Evolutionary conservation across 1,140 invertebrate species (phyloP).

Genomic region (Drosophila rhopaloa): DNA sequence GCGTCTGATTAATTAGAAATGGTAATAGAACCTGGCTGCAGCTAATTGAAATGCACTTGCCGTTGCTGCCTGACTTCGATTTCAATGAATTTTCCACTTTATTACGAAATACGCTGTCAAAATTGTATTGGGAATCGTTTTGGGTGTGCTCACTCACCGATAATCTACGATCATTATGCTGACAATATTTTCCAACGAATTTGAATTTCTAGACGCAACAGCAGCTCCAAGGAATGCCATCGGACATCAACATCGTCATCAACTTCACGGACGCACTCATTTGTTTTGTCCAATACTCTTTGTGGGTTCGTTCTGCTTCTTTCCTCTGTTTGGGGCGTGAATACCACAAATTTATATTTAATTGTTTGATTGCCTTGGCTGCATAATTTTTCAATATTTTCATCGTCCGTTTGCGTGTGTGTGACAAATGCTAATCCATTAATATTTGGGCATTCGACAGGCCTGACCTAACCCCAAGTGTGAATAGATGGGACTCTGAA

Average conservation of each 20-base stretch:
- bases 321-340: slow-evolving; percentile 56
- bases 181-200: slow-evolving; percentile 83
- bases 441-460: slow-evolving; percentile 63
- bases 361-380: slow-evolving; percentile 68
- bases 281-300: slow-evolving; percentile 27
- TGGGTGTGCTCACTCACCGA: slow-evolving; percentile 46
- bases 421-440: slow-evolving; percentile 78
- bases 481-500: slow-evolving; percentile 50
- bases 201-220: slow-evolving; percentile 38
- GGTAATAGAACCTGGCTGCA: slow-evolving; percentile 37
- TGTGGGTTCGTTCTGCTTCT: slow-evolving; percentile 13
- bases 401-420: slow-evolving; percentile 56
- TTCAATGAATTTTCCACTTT: slow-evolving; percentile 83
- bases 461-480: slow-evolving; percentile 44
- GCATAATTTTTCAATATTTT: slow-evolving; percentile 81
- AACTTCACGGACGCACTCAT: slow-evolving; percentile 59
- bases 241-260: slow-evolving; percentile 46
- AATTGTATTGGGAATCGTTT: slow-evolving; percentile 64
- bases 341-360: slow-evolving; percentile 82
- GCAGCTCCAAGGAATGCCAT: slow-evolving; percentile 45
- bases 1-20: slow-evolving; percentile 70
- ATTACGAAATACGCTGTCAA: slow-evolving; percentile 80
- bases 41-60: slow-evolving; percentile 82
- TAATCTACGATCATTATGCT: slow-evolving; percentile 74
- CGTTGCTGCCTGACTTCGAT: slow-evolving; percentile 47